phyloP scores from a whole-genome alignment of 2,797 vertebrate species.

The Hemitrygon akajei region DNA sequence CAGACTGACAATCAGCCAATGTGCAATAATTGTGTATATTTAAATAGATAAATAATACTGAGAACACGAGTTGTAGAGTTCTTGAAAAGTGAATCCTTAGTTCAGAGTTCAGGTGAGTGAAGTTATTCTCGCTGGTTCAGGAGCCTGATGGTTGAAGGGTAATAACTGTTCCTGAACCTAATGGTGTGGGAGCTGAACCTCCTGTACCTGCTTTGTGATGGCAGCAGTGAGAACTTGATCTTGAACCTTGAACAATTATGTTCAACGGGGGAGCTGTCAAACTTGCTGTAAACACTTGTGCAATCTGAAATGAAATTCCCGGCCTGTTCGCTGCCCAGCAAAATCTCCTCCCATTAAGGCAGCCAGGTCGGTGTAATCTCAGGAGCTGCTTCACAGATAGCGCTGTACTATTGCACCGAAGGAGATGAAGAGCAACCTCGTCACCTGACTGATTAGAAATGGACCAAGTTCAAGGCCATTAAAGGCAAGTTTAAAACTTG shows the following conservation, averaged over 20 bases:
- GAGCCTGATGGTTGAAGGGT: too few relatives aligned
- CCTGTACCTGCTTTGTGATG: too few relatives aligned
- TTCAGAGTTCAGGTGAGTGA: too few relatives aligned
- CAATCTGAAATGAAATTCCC: background rate
- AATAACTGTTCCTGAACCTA: too few relatives aligned
- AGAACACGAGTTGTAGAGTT: too few relatives aligned
- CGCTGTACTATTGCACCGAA: constrained; percentile 40
- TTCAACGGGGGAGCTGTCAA: background rate
- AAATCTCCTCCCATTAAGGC: background rate
- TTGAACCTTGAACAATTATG: background rate
- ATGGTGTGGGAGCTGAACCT: too few relatives aligned
- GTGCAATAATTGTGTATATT: too few relatives aligned
- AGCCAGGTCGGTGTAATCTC: constrained; percentile 47
- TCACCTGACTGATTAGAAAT: constrained; percentile 43
- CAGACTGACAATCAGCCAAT: too few relatives aligned
- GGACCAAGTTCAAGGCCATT: constrained; percentile 39
- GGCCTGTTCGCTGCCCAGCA: background rate
- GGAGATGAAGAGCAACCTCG: constrained; percentile 42
- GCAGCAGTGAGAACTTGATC: too few relatives aligned
- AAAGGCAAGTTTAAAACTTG: constrained; percentile 38
- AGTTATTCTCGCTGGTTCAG: too few relatives aligned
- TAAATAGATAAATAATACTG: too few relatives aligned
- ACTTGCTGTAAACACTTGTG: background rate
- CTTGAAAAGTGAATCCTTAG: too few relatives aligned
- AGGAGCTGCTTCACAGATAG: constrained; percentile 43